A percentile compares a stretch with the other conserved stretches of the same genome.
Conservation (phyloP, 2,113 vertebrate species). For the Solea solea region DNA sequence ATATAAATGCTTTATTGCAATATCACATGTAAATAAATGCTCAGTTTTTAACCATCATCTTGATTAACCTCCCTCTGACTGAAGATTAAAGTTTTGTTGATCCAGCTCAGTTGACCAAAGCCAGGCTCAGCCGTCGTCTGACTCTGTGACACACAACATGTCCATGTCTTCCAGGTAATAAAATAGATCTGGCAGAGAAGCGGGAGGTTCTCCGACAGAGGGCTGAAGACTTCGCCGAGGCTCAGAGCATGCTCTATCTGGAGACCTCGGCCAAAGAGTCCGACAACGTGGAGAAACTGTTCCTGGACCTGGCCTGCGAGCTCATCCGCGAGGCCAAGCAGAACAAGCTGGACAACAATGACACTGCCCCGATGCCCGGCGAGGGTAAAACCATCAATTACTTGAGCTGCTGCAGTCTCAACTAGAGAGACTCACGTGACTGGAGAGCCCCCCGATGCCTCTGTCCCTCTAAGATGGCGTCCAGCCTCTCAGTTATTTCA, state of each 20-base stretch:
- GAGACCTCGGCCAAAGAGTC: constrained; percentile 99
- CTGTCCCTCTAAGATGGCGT: constrained; percentile 59
- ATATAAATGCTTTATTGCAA: no score
- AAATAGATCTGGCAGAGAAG: constrained; percentile 96
- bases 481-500: constrained; percentile 55
- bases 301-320: constrained; percentile 96
- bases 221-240: constrained; percentile 94
- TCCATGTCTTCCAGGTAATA: constrained; percentile 87
- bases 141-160: neutral
- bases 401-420: constrained; percentile 98
- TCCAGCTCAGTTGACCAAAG: no score
- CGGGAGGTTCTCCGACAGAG: constrained; percentile 94
- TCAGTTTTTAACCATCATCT: no score
- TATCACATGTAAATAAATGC: no score
- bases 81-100: no score
- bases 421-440: constrained; percentile 75
- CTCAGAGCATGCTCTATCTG: constrained; percentile 97
- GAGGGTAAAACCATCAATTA: constrained; percentile 98
- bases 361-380: constrained; percentile 92
- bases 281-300: constrained; percentile 98
- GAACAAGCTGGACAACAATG: constrained; percentile 96
- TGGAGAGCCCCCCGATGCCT: constrained; percentile 58
- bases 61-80: no score
- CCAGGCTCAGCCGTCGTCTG: neutral
- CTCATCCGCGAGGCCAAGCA: constrained; percentile 96